phyloP scores from a whole-genome alignment of 2,888 invertebrate genomes.

The Platycheirus rosarum region DNA sequence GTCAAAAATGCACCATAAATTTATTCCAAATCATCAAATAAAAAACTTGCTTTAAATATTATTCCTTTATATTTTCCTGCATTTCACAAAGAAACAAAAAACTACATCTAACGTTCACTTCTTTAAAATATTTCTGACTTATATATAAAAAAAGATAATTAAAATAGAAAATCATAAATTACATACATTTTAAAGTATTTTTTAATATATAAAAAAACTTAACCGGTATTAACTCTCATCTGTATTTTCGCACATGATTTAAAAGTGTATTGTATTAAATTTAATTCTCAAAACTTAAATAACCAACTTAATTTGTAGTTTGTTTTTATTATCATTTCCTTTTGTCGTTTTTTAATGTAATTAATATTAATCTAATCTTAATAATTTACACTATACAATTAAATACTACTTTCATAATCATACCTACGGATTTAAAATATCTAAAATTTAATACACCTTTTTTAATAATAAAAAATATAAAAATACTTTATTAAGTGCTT shows the following conservation, averaged over 20 bases:
- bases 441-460: constrained; percentile 25
- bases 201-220: constrained; percentile 53
- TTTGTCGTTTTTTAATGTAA: not conserved
- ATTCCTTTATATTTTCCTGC: constrained; percentile 71
- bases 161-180: constrained; percentile 74
- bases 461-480: constrained; percentile 6
- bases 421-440: constrained; percentile 48
- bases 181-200: constrained; percentile 63
- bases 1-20: too few species aligned
- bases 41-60: constrained; percentile 60
- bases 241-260: constrained; percentile 34
- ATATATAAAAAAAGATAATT: constrained; percentile 51
- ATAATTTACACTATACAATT: constrained; percentile 58
- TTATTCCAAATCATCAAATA: too few species aligned
- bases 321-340: constrained; percentile 19
- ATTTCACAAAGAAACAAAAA: constrained; percentile 65
- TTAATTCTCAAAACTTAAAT: not conserved
- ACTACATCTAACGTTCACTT: constrained; percentile 67
- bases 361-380: constrained; percentile 42
- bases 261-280: constrained; percentile 1
- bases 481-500: constrained; percentile 29
- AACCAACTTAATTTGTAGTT: constrained; percentile 16
- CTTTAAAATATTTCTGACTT: constrained; percentile 61
- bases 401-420: constrained; percentile 27
- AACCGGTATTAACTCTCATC: constrained; percentile 57